Conservation (phyloP, 2,797 vertebrate genomes). For the Rhinatrema bivittatum region DNA sequence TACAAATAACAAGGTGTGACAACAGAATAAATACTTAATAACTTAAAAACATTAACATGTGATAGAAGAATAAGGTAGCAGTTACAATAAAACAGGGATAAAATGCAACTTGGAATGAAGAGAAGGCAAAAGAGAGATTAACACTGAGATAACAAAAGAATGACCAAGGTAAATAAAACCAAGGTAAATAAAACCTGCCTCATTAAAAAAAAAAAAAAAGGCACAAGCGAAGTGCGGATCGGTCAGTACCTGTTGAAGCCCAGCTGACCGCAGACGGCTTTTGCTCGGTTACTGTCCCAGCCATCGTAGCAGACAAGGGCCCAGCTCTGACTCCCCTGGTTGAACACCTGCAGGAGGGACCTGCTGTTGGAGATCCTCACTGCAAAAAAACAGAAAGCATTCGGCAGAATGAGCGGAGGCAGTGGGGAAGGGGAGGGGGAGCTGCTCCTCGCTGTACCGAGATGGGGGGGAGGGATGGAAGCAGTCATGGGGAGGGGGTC, state of each 20-base stretch:
- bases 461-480: background rate
- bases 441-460: background rate
- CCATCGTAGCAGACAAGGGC: slow-evolving; percentile 65
- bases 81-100: too few species aligned
- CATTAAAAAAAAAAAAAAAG: too few species aligned
- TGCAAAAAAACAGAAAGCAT: slow-evolving; percentile 33
- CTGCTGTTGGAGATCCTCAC: slow-evolving; percentile 63
- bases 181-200: too few species aligned
- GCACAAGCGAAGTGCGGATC: too few species aligned
- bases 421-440: background rate
- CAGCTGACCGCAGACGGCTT: slow-evolving; percentile 67
- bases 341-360: slow-evolving; percentile 71
- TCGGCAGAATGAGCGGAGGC: background rate
- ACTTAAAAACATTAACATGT: too few species aligned
- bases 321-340: slow-evolving; percentile 49
- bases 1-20: too few species aligned
- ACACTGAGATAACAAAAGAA: too few species aligned
- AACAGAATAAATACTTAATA: too few species aligned
- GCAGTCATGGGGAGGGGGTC: background rate
- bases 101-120: too few species aligned
- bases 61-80: too few species aligned
- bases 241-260: slow-evolving; percentile 71
- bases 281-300: slow-evolving; percentile 61
- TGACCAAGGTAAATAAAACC: too few species aligned
- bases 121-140: too few species aligned